Conservation (phyloP, 2,888 invertebrate genomes). For the Petrophora chlorosata region DNA sequence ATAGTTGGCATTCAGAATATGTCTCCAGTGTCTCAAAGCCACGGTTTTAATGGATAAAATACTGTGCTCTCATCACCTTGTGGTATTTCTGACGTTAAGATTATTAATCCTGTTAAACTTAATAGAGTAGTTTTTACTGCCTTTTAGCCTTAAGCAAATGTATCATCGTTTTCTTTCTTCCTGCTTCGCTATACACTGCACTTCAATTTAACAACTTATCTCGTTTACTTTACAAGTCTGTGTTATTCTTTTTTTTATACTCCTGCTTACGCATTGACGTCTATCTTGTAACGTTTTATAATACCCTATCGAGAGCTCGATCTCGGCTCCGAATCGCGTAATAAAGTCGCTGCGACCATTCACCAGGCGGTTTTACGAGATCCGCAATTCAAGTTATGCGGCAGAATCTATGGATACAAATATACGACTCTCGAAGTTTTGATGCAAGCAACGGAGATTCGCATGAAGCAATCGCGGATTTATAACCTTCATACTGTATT, state of each 20-base stretch:
- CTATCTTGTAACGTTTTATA: constrained; percentile 35
- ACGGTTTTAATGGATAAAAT: constrained; percentile 11
- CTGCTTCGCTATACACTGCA: neutral
- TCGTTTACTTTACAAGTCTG: constrained; percentile 3
- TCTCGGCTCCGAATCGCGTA: constrained; percentile 39
- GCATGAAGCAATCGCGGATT: constrained; percentile 54
- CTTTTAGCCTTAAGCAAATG: no score
- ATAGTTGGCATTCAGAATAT: constrained; percentile 35
- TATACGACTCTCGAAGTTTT: constrained; percentile 38
- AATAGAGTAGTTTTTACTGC: no score
- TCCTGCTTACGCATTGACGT: constrained; percentile 14
- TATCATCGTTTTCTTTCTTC: neutral
- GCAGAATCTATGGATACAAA: constrained; percentile 45
- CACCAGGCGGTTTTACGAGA: constrained; percentile 53
- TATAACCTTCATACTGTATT: constrained; percentile 54
- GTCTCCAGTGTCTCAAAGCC: constrained; percentile 25
- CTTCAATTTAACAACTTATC: constrained; percentile 1
- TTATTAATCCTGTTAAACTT: no score
- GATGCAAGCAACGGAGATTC: constrained; percentile 48
- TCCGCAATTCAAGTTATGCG: constrained; percentile 54
- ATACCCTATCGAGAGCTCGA: constrained; percentile 40
- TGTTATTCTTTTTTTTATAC: constrained; percentile 10
- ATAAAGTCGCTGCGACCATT: constrained; percentile 49
- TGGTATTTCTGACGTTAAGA: neutral
- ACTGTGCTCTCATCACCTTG: neutral